phyloP scores from a whole-genome alignment of 2,888 invertebrate species.

The Peribatodes rhomboidaria region DNA sequence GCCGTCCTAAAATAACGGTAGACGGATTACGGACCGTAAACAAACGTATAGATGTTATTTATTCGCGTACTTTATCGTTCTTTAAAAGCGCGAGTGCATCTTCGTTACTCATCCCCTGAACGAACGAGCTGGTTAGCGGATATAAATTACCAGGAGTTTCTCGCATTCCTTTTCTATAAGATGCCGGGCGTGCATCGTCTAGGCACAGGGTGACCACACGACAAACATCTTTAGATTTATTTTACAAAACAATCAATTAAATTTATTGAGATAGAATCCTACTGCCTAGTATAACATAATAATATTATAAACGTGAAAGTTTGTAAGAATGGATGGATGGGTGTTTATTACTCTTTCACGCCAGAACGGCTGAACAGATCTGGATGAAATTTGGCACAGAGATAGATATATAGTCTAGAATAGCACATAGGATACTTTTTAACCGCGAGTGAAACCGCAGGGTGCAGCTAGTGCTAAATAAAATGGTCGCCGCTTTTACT shows the following conservation, averaged over 20 bases:
- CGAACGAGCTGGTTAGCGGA: slow-evolving; percentile 34
- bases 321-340: too few species aligned
- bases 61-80: slow-evolving; percentile 20
- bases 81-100: slow-evolving; percentile 45
- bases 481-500: too few species aligned
- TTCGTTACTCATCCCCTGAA: slow-evolving; percentile 37
- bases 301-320: too few species aligned
- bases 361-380: too few species aligned
- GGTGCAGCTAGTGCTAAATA: too few species aligned
- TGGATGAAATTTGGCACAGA: too few species aligned
- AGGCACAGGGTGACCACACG: slow-evolving; percentile 14
- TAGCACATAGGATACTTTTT: too few species aligned
- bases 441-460: too few species aligned
- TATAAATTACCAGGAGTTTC: slow-evolving; percentile 41
- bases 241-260: not conserved
- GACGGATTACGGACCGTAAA: slow-evolving; percentile 25
- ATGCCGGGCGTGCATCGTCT: slow-evolving; percentile 31
- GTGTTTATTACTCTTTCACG: too few species aligned
- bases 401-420: too few species aligned
- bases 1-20: slow-evolving; percentile 26
- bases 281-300: too few species aligned
- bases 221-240: not conserved
- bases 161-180: slow-evolving; percentile 36
- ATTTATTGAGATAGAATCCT: too few species aligned
- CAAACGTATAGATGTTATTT: slow-evolving; percentile 18